Conservation (phyloP, 2,113 vertebrate species). For the Calypte anna region DNA sequence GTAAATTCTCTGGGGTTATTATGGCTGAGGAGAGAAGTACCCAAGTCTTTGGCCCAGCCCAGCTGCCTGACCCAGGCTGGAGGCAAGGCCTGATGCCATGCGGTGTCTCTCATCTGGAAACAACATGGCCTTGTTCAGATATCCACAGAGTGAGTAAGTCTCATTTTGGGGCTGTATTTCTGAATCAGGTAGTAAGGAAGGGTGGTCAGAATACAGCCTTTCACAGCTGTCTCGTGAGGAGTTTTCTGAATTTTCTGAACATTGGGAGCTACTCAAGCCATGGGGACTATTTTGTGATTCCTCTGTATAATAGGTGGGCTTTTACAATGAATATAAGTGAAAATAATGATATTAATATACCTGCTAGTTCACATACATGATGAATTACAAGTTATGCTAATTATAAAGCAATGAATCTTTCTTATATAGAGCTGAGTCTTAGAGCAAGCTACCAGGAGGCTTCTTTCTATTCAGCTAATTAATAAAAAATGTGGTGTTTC, state of each 20-base stretch:
- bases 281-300: background rate
- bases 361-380: background rate
- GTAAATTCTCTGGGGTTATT: background rate
- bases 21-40: background rate
- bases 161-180: background rate
- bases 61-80: background rate
- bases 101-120: background rate
- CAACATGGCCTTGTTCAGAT: background rate
- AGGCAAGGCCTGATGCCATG: rapidly evolving
- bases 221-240: background rate
- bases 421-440: constrained; percentile 8
- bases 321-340: background rate
- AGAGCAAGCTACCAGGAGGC: constrained; percentile 19
- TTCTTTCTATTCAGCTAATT: constrained; percentile 39
- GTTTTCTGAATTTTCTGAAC: background rate
- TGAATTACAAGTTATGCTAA: constrained; percentile 52
- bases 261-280: background rate
- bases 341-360: background rate
- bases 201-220: background rate
- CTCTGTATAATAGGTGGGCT: background rate
- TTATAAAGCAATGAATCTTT: constrained; percentile 54
- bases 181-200: background rate
- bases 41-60: background rate
- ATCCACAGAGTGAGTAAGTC: background rate
- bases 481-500: constrained; percentile 33